phyloP scores from a whole-genome alignment of 2,113 vertebrate species.

The Mormoops blainvillei region DNA sequence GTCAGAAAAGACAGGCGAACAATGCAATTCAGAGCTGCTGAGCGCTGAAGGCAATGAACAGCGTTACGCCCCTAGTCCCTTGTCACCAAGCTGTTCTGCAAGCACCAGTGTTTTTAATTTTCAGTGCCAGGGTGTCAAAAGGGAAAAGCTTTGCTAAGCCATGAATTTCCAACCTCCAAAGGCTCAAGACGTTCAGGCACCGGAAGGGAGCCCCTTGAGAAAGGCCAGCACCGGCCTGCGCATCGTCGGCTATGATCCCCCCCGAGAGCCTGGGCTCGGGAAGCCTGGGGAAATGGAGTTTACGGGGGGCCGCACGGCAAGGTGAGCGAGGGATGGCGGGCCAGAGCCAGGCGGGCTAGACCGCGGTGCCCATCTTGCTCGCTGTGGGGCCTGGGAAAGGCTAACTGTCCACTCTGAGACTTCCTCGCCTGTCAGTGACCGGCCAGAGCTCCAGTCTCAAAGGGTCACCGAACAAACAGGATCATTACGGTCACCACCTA shows the following conservation, averaged over 20 bases:
- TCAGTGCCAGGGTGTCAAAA: not conserved
- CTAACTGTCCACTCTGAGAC: rapidly evolving
- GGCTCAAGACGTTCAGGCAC: rapidly evolving
- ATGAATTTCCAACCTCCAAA: not conserved
- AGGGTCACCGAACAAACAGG: rapidly evolving
- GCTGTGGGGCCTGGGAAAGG: rapidly evolving
- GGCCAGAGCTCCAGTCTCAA: rapidly evolving
- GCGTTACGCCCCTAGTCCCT: not conserved
- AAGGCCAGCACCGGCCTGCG: rapidly evolving
- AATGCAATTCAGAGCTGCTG: not conserved
- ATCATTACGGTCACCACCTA: rapidly evolving
- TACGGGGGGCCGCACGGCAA: rapidly evolving
- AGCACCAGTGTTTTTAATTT: not conserved
- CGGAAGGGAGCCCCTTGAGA: rapidly evolving
- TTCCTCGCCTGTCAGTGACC: rapidly evolving
- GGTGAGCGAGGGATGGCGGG: rapidly evolving
- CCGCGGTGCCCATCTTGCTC: not conserved
- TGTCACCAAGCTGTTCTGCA: not conserved
- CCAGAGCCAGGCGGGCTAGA: rapidly evolving
- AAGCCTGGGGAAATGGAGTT: rapidly evolving
- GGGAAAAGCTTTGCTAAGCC: not conserved
- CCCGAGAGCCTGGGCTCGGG: not conserved
- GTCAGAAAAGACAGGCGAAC: not conserved
- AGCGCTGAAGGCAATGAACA: not conserved
- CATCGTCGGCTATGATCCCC: rapidly evolving